phyloP scores from a whole-genome alignment of 2,113 vertebrate genomes.

The Anarhynchus alexandrinus region DNA sequence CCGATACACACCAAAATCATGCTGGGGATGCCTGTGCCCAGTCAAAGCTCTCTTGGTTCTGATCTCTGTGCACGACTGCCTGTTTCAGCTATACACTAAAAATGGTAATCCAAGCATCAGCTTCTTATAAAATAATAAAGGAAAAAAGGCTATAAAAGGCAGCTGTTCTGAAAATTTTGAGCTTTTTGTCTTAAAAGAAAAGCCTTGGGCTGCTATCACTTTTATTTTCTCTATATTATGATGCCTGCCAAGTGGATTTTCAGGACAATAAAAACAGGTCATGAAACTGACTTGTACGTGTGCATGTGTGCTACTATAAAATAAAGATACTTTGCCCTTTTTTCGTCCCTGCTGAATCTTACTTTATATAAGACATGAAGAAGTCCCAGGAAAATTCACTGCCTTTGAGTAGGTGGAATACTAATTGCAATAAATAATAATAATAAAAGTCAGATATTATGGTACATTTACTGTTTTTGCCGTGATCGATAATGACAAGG shows the following conservation, averaged over 20 bases:
- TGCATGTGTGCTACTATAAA: neutral
- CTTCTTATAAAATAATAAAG: slow-evolving; percentile 13
- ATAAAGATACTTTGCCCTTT: neutral
- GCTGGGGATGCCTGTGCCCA: neutral
- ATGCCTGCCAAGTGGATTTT: neutral
- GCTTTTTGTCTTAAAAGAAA: neutral
- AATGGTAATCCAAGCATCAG: neutral
- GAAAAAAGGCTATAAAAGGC: neutral
- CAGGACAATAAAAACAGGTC: neutral
- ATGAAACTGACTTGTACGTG: neutral
- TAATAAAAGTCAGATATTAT: neutral
- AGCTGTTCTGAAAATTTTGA: neutral
- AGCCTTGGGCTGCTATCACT: neutral
- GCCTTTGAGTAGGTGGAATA: neutral
- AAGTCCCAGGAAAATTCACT: neutral
- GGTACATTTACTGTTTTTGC: neutral
- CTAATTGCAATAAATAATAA: neutral
- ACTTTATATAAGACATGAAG: neutral
- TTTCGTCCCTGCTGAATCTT: neutral
- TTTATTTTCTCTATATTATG: neutral
- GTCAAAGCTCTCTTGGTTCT: neutral
- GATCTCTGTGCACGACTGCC: neutral
- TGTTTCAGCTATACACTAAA: neutral
- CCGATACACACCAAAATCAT: neutral
- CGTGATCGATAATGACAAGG: neutral